Base-by-base conservation (phyloP, 2,113 vertebrate genomes). In the Tachysurus fulvidraco region DNA sequence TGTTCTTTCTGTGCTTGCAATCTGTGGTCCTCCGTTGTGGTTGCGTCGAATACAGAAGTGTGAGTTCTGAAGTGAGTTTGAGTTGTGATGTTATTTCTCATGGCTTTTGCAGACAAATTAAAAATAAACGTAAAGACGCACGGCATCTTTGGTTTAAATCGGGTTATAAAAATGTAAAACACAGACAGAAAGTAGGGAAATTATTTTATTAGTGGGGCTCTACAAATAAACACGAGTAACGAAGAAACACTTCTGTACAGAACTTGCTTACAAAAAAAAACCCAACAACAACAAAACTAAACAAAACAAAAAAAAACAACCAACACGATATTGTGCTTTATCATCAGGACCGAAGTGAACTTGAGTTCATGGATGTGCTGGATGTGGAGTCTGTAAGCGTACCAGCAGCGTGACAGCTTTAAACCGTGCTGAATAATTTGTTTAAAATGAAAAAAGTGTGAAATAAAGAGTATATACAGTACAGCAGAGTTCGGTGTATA, bases 151-250 rank as follows among this genome's bases (percentile, higher is more conserved):
- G 65, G 2, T 5, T 73, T 41, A 44, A 23, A n/a, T 14, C 23
- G 2, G 50, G 13, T 54, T 78, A 16, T 16, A 52, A 50, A 59
- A 46, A n/a, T 25, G 52, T 19, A 10, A 30, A 23, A 82, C 23
- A 65, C 41, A n/a, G 67, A 21, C 30, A 71, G 30, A 25, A 81
- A 46, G 21, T 19, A 52, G 25, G 17, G 46, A 23, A 36, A 54
- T 14, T 11, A 71, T 82, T 89, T 87, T 83, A 89, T 89, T 89
- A 89, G 84, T 74, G 50, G 62, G 83, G 69, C 59, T 76, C 41
- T 65, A 76, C 14, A 50, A 81, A 74, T 9, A n/a, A 13, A 21
- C 17, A 52, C 14, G 54, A 36, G 46, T 13, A 60, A 14, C 10
- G 14, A 73, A 30, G 17, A 80, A 30, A 59, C 79, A 36, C 73